Percentiles rank a stretch among this genome's conserved stretches.
These are phyloP conservation scores for Catostomus latipinnis DNA, from an alignment of 2,797 vertebrate genomes.

Conservation along the genomic window DNA sequence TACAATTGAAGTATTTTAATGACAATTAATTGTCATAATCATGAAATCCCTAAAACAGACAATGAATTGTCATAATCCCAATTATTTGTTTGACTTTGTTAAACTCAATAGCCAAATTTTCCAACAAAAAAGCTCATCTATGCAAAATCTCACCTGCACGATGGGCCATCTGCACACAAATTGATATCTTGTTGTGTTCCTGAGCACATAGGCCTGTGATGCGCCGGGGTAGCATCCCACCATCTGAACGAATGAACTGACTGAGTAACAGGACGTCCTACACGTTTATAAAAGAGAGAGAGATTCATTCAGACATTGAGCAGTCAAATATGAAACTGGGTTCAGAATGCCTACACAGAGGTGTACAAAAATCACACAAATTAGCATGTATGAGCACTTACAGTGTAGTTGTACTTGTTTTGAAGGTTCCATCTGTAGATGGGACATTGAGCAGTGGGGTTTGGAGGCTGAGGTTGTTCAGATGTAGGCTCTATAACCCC, in stretches of 20 bases:
- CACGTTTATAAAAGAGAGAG: background rate
- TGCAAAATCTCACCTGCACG: constrained; percentile 82
- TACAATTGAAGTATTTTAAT: too few relatives aligned
- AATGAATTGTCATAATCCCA: too few relatives aligned
- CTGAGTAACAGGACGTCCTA: constrained; percentile 94
- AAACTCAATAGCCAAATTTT: too few relatives aligned
- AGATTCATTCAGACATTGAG: background rate
- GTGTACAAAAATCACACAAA: background rate
- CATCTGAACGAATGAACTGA: constrained; percentile 94
- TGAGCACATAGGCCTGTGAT: constrained; percentile 91
- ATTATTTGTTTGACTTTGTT: too few relatives aligned
- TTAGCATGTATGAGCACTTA: constrained; percentile 70
- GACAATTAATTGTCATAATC: too few relatives aligned
- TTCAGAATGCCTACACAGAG: background rate
- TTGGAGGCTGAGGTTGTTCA: constrained; percentile 81
- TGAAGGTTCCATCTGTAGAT: constrained; percentile 98
- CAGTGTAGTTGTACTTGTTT: constrained; percentile 90
- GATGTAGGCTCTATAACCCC: constrained; percentile 75
- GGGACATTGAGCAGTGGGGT: constrained; percentile 90
- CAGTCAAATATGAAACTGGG: too few relatives aligned
- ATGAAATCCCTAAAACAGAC: too few relatives aligned
- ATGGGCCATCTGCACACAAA: constrained; percentile 97
- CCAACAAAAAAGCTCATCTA: too few relatives aligned
- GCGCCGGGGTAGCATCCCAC: constrained; percentile 88
- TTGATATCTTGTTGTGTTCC: constrained; percentile 88